phyloP scores from a whole-genome alignment of 2,797 vertebrate genomes.

The Esox lucius region DNA sequence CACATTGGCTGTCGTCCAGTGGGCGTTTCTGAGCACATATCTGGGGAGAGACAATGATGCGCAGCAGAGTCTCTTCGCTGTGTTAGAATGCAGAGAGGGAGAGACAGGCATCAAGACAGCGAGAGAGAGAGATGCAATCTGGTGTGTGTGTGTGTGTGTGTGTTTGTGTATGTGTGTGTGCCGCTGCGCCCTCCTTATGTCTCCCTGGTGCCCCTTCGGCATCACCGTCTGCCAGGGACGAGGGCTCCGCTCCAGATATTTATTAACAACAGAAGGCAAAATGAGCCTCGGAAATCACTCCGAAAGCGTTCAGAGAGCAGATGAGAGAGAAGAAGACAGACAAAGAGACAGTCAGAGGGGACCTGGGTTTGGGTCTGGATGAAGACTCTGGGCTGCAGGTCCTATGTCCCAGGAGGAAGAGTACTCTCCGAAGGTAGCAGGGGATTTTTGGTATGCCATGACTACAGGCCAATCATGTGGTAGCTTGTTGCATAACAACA shows the following conservation, averaged over 20 bases:
- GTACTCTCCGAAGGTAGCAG: no score
- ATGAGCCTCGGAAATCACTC: conserved; percentile 60
- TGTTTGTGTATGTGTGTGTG: conserved; percentile 2
- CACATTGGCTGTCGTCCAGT: conserved; percentile 29
- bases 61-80: conserved; percentile 49
- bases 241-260: conserved; percentile 62
- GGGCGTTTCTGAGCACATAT: conserved; percentile 44
- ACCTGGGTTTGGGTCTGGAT: conserved; percentile 16
- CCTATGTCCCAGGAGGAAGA: neutral
- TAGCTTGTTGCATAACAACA: conserved; percentile 15
- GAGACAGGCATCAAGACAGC: no score
- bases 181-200: conserved; percentile 35
- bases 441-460: neutral
- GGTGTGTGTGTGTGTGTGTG: conserved; percentile 1
- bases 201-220: conserved; percentile 47
- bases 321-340: no score
- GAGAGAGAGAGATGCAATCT: neutral
- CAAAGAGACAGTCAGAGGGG: no score
- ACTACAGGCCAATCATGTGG: conserved; percentile 17
- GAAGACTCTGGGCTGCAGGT: neutral
- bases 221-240: conserved; percentile 59
- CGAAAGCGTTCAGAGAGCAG: conserved; percentile 33
- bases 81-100: conserved; percentile 50
- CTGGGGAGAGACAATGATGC: conserved; percentile 26
- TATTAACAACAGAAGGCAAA: conserved; percentile 75